Evolutionary conservation across 2,113 vertebrate genomes (phyloP), one percentile per base, ranked within the genome.

Genomic region (Eulemur macaco): DNA sequence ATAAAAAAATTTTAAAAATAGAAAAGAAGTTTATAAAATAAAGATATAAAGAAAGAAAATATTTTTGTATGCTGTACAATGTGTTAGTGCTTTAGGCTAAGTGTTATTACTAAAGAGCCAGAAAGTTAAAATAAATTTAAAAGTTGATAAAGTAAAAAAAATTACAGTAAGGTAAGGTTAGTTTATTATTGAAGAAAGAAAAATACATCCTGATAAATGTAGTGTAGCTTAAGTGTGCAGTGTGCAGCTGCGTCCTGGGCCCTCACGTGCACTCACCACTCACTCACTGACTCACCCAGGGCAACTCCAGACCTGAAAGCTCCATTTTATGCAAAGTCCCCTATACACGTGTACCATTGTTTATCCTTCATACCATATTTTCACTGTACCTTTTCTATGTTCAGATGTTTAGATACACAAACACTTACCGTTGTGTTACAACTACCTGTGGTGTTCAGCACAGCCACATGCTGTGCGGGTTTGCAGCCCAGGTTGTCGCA

Each of bases 211-310:
- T 27, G 17, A 9, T 47, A 31, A 18, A 8, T 31, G 29, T 10
- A 74, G 27, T 8, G 42, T 18, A 76, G 42, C 14, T 13, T 31
- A 8, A 9, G 73, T 2, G 4, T 15, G 8, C 8, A 1, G 73
- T 76, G 25, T 0, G 7, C 39, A 15, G 39, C 29, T 0, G 13
- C 0, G 42, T 76, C 73, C 42, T 31, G 15, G 37, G 42, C 42
- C 42, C 27, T 31, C 14, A 1, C 3, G 0, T 31, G 4, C 37
- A 74, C 14, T 45, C 27, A 9, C 73, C 8, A 0, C 23, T 73
- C 71, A 29, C 25, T 47, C 27, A 1, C 73, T 17, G 6, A 29
- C 8, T 8, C 14, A 23, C 37, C 14, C 42, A 31, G 73, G 42
- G 73, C 73, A 47, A 29, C 15, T 47, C 27, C 27, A 47, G 25